Base-by-base conservation (phyloP, 2,797 vertebrate genomes). In the Monodelphis domestica region DNA sequence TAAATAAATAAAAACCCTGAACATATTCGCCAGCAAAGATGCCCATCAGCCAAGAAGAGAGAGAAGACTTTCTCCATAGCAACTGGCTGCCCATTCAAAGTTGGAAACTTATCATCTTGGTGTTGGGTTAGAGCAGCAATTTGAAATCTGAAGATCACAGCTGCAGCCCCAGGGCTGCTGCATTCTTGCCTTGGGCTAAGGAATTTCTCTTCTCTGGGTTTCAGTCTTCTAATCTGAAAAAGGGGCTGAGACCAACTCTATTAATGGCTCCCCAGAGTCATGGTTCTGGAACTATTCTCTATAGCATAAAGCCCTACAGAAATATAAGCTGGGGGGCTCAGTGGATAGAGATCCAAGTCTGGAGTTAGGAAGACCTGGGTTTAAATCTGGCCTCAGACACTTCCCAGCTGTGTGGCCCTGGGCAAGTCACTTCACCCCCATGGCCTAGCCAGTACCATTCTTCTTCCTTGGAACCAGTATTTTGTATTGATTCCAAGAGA, bases 1-100 rank as follows among this genome's bases (percentile, higher is more conserved):
- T n/a, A n/a, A n/a, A n/a, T n/a, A n/a, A n/a, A n/a, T n/a, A n/a
- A n/a, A n/a, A n/a, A n/a, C n/a, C n/a, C n/a, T n/a, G n/a, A 97
- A 95, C 95, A 87, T 97, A 95, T 97, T 96, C 95, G 95, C 88
- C 54, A 78, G 53, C 28, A 87, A 12, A 93, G 92, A n/a, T 14
- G 14, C 90, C 91, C 94, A 95, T 91, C 84, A 96, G 88, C n/a
- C 4, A 30, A 89, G 95, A 95, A 33, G 30, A 88, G 89, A 87
- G 56, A 94, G 89, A 54, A 11, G 51, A 91, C 89, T 96, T 70
- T 38, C 17, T 84, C 95, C 91, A 78, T 54, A 87, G 90, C 51
- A 95, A 91, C 57, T 88, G 91, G 92, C 95, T 91, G 93, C 51
- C 96, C n/a, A 93, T 38, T 78, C 88, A 87, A 54, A 29, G 89